Evolutionary conservation across 1,140 invertebrate genomes (phyloP), one percentile per base, ranked within the genome.

Genomic region (Pseudoatta argentina): DNA sequence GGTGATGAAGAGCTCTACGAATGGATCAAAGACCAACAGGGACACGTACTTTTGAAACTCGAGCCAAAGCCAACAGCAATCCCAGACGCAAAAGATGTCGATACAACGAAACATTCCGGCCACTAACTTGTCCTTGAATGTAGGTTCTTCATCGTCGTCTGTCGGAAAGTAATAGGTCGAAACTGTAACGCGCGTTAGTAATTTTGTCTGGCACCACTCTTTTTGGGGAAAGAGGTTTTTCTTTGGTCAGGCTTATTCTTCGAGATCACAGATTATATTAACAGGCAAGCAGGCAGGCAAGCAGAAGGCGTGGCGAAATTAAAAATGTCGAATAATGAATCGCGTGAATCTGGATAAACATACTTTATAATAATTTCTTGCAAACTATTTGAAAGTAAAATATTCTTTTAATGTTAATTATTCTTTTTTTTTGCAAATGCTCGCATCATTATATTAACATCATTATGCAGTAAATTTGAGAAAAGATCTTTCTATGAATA

Each of bases 1-100:
- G 8, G 99, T 99, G 94, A 99, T 99, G 95, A 99, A 99, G 86
- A 99, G 96, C 95, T 99, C 99, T 87, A 99, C 98, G 94, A 99
- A 99, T 7, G 99, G 98, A 96, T 99, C 99, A 95, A 99, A 99
- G 76, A 99, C 99, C 90, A 99, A 96, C 18, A 99, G 95, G 2
- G 97, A 97, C n/a, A 99, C 97, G 94, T 97, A 97, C 94, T 98
- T 97, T 96, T 99, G 98, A 93, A 99, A 97, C 94, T 97, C 97
- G 85, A 98, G 96, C 98, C 98, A 99, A 88, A 97, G 96, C 96
- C 97, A 97, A 95, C 98, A 99, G 96, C 98, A 99, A 95, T 99
- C 98, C 99, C 99, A 99, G 73, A 99, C 98, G 96, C 98, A 99
- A 95, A 99, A 98, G 87, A 98, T 96, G 95, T 99, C 98, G 92